Conservation (phyloP, 2,888 invertebrate species). For the Leucophora obtusa region DNA sequence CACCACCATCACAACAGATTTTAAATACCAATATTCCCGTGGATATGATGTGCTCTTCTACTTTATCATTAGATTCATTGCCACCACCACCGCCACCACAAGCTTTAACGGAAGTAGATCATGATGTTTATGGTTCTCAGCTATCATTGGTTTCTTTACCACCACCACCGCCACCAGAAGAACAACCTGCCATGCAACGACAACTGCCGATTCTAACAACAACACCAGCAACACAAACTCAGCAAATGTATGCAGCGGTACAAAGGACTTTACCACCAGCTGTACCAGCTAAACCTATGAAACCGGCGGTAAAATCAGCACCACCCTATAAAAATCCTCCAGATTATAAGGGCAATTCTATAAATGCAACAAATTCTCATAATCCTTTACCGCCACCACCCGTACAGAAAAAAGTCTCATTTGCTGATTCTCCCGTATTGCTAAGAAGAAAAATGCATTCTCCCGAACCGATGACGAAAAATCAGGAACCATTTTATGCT, state of each 20-base stretch:
- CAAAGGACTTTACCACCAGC: conserved; percentile 67
- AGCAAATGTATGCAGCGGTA: conserved; percentile 24
- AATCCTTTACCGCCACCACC: conserved; percentile 41
- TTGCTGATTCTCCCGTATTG: conserved; percentile 78
- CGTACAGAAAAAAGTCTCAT: conserved; percentile 76
- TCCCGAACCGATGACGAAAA: conserved; percentile 73
- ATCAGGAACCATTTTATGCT: conserved; percentile 67
- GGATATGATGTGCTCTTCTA: conserved; percentile 84
- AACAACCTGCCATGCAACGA: conserved; percentile 62
- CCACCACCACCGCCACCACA: conserved; percentile 86
- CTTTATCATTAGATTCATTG: conserved; percentile 87
- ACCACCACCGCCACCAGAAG: conserved; percentile 83
- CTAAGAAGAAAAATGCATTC: conserved; percentile 79
- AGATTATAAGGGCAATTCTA: conserved; percentile 73
- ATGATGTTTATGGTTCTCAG: conserved; percentile 82
- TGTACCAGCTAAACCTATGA: conserved; percentile 74
- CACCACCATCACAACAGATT: conserved; percentile 35
- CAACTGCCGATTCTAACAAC: not conserved
- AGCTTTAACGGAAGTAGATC: conserved; percentile 74
- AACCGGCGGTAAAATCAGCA: conserved; percentile 74
- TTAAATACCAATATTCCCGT: conserved; percentile 32
- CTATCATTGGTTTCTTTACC: conserved; percentile 85
- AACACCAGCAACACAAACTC: not conserved
- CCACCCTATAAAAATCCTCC: conserved; percentile 79
- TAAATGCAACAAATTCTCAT: conserved; percentile 12